Base-by-base conservation (phyloP, 1,140 invertebrate genomes). In the Ectropis grisescens region DNA sequence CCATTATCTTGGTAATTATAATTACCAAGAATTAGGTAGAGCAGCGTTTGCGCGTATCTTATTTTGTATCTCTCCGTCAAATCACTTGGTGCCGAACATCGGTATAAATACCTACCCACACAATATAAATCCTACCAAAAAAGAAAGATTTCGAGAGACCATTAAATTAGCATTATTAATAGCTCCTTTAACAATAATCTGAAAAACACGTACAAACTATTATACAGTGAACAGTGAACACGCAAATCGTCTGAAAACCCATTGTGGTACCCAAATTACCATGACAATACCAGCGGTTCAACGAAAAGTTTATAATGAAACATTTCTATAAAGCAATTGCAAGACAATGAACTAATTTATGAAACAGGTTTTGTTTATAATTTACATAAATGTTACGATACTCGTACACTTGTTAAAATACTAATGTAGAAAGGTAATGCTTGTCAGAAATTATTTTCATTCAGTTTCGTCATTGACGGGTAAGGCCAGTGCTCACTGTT, bases 111-210 rank as follows among this genome's bases (percentile, higher is more conserved):
- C n/a, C n/a, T n/a, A n/a, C n/a, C n/a, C n/a, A n/a, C n/a, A n/a
- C n/a, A n/a, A n/a, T n/a, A n/a, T n/a, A n/a, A n/a, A n/a, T n/a
- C n/a, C n/a, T n/a, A n/a, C n/a, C n/a, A n/a, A n/a, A n/a, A n/a
- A n/a, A n/a, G n/a, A n/a, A n/a, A n/a, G n/a, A n/a, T n/a, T n/a
- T n/a, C 16, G 16, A 19, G 16, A 19, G 16, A 19, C 16, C 8
- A 3, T 3, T 51, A 32, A 56, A 58, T 62, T 58, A 55, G 43
- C 33, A 43, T 44, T 41, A 45, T 54, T 48, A 48, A 48, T 47
- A 29, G 13, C 19, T 37, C 13, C 15, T 23, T n/a, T 14, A 29
- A 46, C 35, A 41, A 44, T 33, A 33, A 37, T 36, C 12, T 32
- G 31, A 35, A 50, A 42, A 46, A 28, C 14, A 40, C 37, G 32